Conservation (phyloP, 1,140 invertebrate species). For the Dreissena rostriformis region DNA sequence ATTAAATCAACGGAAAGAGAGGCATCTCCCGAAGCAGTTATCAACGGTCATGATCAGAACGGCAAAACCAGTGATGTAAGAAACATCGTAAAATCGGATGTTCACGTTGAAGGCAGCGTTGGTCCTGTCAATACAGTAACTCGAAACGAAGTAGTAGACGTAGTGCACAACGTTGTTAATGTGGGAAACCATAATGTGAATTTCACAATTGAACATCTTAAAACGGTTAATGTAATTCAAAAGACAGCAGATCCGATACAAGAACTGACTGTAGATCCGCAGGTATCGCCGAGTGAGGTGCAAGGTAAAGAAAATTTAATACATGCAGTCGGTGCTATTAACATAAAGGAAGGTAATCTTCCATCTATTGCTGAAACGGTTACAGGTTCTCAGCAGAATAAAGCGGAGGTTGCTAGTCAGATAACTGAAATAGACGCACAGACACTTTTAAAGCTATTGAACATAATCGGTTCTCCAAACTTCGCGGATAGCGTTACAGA, state of each 20-base stretch:
- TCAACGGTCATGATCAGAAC: not conserved
- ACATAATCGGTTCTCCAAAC: slow-evolving; percentile 12
- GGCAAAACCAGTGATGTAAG: not conserved
- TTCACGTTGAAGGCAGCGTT: no score
- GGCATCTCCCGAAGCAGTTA: not conserved
- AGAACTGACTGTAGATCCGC: not conserved
- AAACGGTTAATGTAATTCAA: not conserved
- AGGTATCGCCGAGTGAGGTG: not conserved
- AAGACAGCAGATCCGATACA: not conserved
- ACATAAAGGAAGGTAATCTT: not conserved
- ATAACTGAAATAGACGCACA: not conserved
- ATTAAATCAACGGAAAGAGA: not conserved
- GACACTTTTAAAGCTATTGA: slow-evolving; percentile 18
- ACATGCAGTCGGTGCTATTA: not conserved
- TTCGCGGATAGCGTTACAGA: slow-evolving; percentile 17
- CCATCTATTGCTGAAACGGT: not conserved
- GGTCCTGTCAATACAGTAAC: not conserved
- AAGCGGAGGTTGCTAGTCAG: not conserved
- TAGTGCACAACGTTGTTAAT: not conserved
- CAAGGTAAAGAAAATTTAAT: not conserved
- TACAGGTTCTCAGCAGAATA: not conserved
- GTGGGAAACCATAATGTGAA: not conserved
- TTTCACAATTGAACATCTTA: not conserved
- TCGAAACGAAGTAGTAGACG: not conserved
- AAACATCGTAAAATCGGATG: not conserved